Base-by-base conservation (phyloP, 30 jellyfish, hydroid and myxozoan genomes). In the Hydractinia echinata region DNA sequence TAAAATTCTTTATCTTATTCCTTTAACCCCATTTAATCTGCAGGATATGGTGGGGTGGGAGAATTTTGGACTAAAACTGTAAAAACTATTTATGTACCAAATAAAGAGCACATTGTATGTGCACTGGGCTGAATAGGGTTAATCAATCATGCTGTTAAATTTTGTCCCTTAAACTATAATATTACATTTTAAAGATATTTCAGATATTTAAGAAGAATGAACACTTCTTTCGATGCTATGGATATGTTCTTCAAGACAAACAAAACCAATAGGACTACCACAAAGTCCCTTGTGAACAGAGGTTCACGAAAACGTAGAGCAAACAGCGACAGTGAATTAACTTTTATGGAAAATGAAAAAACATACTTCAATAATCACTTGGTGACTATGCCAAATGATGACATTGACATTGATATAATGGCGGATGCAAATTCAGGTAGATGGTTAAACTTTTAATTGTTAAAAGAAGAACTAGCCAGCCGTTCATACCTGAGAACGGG, bases 301-400 rank as follows among this genome's bases (percentile, higher is more conserved):
- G 68, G 68, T 5, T 30, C 44, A 30, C 76, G 85, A 48, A 77
- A 77, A 55, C 81, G 85, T 54, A 48, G 85, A 15, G 73, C 85
- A 9, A 77, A 77, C 44, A 77, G 85, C 60, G 85, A 77, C 74
- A 77, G 85, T 55, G 85, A 77, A 48, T 55, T 77, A 44, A 30
- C 81, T 71, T 64, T 64, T 13, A 64, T 64, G 74, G 74, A 64
- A 44, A 51, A 64, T 13, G 74, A 51, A 7, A 64, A 64, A 4
- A 6, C 74, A 13, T 13, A n/a, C 16, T 64, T 64, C 2, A 13
- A 51, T 64, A 44, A 64, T 7, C 74, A 64, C 19, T 51, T 64
- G 19, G 19, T 64, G 10, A 64, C 74, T 7, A 64, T 64, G 74
- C 74, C 19, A 7, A 64, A 64, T 13, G 74, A 64, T 13, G 74